Evolutionary conservation across 2,113 vertebrate genomes (phyloP).

Genomic region (Leucoraja erinaceus): DNA sequence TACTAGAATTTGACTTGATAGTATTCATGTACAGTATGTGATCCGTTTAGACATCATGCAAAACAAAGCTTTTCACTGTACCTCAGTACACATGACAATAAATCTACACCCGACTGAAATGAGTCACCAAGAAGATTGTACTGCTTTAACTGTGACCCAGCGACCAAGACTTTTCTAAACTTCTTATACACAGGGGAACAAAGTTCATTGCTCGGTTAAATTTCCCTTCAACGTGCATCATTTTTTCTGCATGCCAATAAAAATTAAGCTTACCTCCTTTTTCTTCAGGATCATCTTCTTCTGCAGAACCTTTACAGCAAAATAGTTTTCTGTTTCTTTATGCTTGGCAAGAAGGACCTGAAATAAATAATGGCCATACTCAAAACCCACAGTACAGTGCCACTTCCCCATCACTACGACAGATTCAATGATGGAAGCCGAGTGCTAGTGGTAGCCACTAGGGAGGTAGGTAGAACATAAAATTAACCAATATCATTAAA

Average conservation of each 20-base stretch:
- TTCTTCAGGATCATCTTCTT: conserved; percentile 71
- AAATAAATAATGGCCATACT: not conserved
- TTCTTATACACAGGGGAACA: too few relatives aligned
- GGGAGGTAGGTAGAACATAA: not conserved
- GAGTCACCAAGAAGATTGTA: too few relatives aligned
- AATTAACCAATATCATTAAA: not conserved
- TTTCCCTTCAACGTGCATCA: not conserved
- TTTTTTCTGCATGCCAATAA: not conserved
- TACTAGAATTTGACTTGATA: too few relatives aligned
- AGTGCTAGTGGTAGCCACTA: not conserved
- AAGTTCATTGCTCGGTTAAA: not conserved
- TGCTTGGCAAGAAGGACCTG: conserved; percentile 67
- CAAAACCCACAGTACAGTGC: not conserved
- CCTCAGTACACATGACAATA: too few relatives aligned
- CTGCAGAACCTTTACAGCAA: conserved; percentile 70
- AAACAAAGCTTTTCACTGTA: too few relatives aligned
- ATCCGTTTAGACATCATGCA: too few relatives aligned
- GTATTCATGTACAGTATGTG: too few relatives aligned
- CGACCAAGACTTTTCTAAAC: too few relatives aligned
- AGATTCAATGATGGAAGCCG: not conserved
- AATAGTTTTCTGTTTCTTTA: conserved; percentile 62
- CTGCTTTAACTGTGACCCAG: too few relatives aligned
- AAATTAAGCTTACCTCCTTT: conserved; percentile 60
- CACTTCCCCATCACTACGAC: not conserved
- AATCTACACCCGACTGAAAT: too few relatives aligned